A percentile compares a stretch with the other conserved stretches of the same genome.
Evolutionary conservation across 2,888 invertebrate species (phyloP).

Genomic region (Spodoptera exigua): DNA sequence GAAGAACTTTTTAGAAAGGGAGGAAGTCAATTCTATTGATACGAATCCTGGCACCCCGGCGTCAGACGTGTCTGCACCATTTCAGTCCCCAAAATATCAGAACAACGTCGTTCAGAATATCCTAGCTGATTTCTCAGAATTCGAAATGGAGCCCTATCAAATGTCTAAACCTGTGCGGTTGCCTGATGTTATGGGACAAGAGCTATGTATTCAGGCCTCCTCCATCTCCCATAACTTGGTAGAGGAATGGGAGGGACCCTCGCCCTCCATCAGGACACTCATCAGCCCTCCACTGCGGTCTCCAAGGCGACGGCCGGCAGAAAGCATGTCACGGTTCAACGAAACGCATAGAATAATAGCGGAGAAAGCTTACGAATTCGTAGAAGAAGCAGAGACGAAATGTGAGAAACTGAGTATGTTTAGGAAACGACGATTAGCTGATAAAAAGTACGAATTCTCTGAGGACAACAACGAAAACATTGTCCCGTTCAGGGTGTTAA

Average conservation of each 20-base stretch:
- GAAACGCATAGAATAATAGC: conserved; percentile 89
- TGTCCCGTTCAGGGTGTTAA: conserved; percentile 90
- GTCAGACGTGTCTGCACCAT: conserved; percentile 80
- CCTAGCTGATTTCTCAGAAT: conserved; percentile 90
- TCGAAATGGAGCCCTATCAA: conserved; percentile 88
- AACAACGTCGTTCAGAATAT: conserved; percentile 90
- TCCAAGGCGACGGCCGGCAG: conserved; percentile 83
- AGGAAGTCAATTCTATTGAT: conserved; percentile 76
- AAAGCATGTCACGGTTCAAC: conserved; percentile 87
- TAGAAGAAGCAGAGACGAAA: conserved; percentile 94
- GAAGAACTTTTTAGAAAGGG: conserved; percentile 77
- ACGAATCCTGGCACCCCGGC: conserved; percentile 79
- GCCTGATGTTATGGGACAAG: conserved; percentile 85
- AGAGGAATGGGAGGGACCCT: conserved; percentile 87
- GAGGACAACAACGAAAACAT: conserved; percentile 93
- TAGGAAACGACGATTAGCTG: conserved; percentile 94
- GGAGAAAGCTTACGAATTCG: conserved; percentile 95
- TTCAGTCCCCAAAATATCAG: conserved; percentile 87
- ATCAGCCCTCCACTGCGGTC: conserved; percentile 86
- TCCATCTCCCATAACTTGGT: conserved; percentile 84
- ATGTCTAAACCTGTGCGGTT: conserved; percentile 82
- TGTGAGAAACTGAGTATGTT: conserved; percentile 96
- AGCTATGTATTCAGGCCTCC: conserved; percentile 84
- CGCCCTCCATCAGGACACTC: conserved; percentile 83
- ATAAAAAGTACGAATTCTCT: conserved; percentile 97